Evolutionary conservation across 2,113 vertebrate species (phyloP), one percentile per base, ranked within the genome.

Genomic region (Lethenteron camtschaticum): DNA sequence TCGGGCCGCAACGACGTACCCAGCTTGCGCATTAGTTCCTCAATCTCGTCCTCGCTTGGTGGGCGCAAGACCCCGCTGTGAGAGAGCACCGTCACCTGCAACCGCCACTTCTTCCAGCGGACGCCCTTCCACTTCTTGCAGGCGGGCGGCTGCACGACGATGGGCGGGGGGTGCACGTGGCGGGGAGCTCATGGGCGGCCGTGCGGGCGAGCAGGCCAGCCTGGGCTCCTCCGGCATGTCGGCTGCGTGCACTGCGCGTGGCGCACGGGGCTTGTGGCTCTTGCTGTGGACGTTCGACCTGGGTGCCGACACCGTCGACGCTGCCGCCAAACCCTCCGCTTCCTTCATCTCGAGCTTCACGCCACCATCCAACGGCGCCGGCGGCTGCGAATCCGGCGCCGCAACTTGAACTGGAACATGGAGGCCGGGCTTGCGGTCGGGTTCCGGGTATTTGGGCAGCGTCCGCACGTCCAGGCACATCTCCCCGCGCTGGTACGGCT

Each of bases 81-180:
- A n/a, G n/a, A n/a, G 10, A 66, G 63, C 56, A 90, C 75, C 11
- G 85, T 78, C 24, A 95, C 79, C 73, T 86, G 87, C 55, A 92
- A 70, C 72, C 82, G 89, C 94, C 94, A 96, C 70, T 87, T 90
- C 71, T 84, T 86, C 92, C 94, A 99, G 11, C 84, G 86, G 73
- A 83, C 81, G 14, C 82, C 84, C 73, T 84, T 88, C 82, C 83
- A 84, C 69, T 82, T 85, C 73, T 99, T 99, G 57, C 73, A 79
- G 0, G 76, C 60, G 11, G 82, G 83, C 75, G 63, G 9, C 63
- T 66, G 63, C 24, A 24, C 10, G n/a, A 66, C 10, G 41, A 6
- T 41, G 41, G 41, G 41, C 41, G 41, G 41, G 41, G 5, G 41
- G 41, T 41, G 41, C 41, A 41, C 41, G 41, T 41, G 41, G 41